Base-by-base conservation (phyloP, 2,888 invertebrate species). In the Nomada ruficornis region DNA sequence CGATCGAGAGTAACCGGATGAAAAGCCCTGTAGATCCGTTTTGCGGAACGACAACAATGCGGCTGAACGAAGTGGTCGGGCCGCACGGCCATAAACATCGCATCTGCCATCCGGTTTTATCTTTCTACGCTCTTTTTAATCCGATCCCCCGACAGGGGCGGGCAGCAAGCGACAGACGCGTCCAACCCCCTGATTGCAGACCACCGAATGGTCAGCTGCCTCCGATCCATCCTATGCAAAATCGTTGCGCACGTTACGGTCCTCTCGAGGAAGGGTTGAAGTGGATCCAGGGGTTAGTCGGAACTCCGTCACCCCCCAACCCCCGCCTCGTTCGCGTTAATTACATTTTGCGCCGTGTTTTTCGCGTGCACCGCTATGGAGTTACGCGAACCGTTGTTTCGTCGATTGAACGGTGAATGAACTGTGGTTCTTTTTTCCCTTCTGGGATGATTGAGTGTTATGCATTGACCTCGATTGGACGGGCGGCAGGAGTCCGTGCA, bases 21-120 rank as follows among this genome's bases (percentile, higher is more conserved):
- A 63, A 82, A 80, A 70, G 77, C 67, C 62, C 26, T 11, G 64
- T 29, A 73, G 80, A 80, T 73, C 75, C 76, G 71, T 79, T 80
- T 82, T 77, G 72, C 71, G 23, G 77, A 65, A 65, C 80, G 75
- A 85, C 82, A 86, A 88, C 88, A 88, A 88, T 88, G 74, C 81
- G 59, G 67, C 65, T 50, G 75, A 77, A 72, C 80, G 76, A 80
- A 69, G 80, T 67, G 79, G 77, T 79, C 80, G 77, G 77, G 73
- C 79, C 65, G 74, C 75, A 26, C 65, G 60, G 80, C 72, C 87
- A 73, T 82, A 88, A 88, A 83, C 84, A 82, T 85, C 85, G 88
- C 92, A 92, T 92, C 92, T 92, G 92, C 91, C 90, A 88, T 91
- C 92, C 92, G 91, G 92, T 92, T 92, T 92, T 91, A 90, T 91